Evolutionary conservation across 2,797 vertebrate species (phyloP), one percentile per base, ranked within the genome.

Genomic region (Lepilemur ruficaudatus): DNA sequence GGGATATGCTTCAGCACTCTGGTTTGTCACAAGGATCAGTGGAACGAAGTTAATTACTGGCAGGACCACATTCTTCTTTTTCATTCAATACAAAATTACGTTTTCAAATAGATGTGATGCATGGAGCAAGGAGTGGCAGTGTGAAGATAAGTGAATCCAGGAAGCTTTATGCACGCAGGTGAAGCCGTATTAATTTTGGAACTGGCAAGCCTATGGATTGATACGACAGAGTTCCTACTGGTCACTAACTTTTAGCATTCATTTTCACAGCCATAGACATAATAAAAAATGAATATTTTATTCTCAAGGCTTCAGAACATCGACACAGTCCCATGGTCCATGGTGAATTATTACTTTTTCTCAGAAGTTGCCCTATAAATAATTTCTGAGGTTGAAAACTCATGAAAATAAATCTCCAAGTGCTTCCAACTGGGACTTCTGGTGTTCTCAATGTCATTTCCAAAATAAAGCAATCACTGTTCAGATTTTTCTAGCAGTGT

Each of bases 331-430:
- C 84, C 30, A 0, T 70, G 89, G 91, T 91, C 96, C 43, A 1
- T 32, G 46, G 1, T 98, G 98, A 98, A 95, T 98, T 98, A 98
- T 96, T 96, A 0, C 96, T 98, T 97, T 97, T 76, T 98, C 98
- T 98, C 92, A 95, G 79, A 94, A 97, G 83, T 41, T 67, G 35
- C 76, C 89, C 93, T 97, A 95, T 97, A 98, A 98, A 98, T 98
- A 93, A 97, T 94, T 93, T 0, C 0, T 59, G 90, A 97, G 84
- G 96, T 69, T 94, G 94, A 81, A 96, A 95, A 96, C 87, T 97
- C 93, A 82, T 97, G 96, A 97, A 97, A 98, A 98, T 97, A 98
- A 98, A 97, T 98, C 85, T 92, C 61, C 46, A 70, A 70, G 65
- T 73, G 38, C 83, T 97, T 73, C 91, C 82, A 75, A 96, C 91